Percentiles rank a stretch among this genome's conserved stretches.
Evolutionary conservation across 2,888 invertebrate species (phyloP).

Genomic region (Noctua pronuba): DNA sequence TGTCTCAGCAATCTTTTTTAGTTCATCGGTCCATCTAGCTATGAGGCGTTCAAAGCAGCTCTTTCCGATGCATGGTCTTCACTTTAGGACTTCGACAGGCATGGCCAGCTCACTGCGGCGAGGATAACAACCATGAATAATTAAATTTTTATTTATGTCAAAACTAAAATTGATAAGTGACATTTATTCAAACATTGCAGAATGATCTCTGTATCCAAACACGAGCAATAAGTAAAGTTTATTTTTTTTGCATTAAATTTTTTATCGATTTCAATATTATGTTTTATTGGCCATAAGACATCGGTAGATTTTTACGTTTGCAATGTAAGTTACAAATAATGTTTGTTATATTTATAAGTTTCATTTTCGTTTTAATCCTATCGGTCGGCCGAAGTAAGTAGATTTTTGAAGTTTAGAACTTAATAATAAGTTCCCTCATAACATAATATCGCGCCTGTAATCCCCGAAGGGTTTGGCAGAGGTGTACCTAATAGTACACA

Average conservation of each 20-base stretch:
- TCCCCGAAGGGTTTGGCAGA: too few relatives aligned
- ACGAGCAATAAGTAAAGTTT: not conserved
- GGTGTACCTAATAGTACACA: too few relatives aligned
- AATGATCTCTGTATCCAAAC: not conserved
- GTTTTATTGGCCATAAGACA: slow-evolving; percentile 7
- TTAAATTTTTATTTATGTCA: not conserved
- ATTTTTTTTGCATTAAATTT: not conserved
- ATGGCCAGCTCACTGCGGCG: not conserved
- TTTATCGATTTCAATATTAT: slow-evolving; percentile 30
- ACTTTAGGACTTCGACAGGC: not conserved
- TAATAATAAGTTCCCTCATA: too few relatives aligned
- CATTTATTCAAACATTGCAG: not conserved
- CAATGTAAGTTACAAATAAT: slow-evolving; percentile 19
- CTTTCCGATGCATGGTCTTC: not conserved
- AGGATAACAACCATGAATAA: not conserved
- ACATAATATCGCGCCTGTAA: too few relatives aligned
- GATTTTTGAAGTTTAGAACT: not conserved
- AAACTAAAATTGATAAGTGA: not conserved
- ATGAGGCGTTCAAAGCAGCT: not conserved
- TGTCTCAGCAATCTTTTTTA: not conserved
- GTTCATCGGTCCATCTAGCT: not conserved
- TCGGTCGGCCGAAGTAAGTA: slow-evolving; percentile 25
- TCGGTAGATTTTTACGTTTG: not conserved
- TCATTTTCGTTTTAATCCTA: slow-evolving; percentile 11
- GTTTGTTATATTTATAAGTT: slow-evolving; percentile 15